Conservation (phyloP, 2,888 invertebrate genomes). For the Erannis defoliaria region DNA sequence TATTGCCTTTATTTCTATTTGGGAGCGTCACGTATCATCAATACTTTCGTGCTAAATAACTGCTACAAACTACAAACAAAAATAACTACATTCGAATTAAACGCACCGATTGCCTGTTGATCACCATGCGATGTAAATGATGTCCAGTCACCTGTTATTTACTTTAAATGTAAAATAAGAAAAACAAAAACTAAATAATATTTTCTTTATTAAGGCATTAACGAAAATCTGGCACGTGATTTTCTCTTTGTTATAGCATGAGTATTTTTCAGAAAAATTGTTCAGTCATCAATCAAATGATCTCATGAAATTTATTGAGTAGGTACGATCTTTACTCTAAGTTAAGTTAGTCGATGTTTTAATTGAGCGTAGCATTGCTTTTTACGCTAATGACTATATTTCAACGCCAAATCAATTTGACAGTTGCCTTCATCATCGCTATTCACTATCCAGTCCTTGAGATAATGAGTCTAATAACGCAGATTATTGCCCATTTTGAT, state of each 20-base stretch:
- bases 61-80: too few species aligned
- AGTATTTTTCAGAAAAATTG: too few species aligned
- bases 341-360: not conserved
- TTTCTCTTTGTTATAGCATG: too few species aligned
- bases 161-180: not conserved
- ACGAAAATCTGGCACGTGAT: too few species aligned
- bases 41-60: slow-evolving; percentile 22
- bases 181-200: not conserved
- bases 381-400: not conserved
- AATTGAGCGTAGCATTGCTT: not conserved
- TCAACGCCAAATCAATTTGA: slow-evolving; percentile 7
- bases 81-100: slow-evolving; percentile 18
- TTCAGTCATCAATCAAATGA: too few species aligned
- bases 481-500: not conserved
- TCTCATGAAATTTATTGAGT: too few species aligned
- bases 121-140: slow-evolving; percentile 6
- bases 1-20: slow-evolving; percentile 7
- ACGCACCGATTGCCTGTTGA: slow-evolving; percentile 6
- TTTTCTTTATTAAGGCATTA: too few species aligned
- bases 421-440: not conserved
- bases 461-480: too few species aligned
- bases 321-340: too few species aligned
- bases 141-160: not conserved
- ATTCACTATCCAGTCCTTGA: slow-evolving; percentile 1
- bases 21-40: slow-evolving; percentile 20